Conservation (phyloP, 1,140 invertebrate genomes). For the Danaus plexippus region DNA sequence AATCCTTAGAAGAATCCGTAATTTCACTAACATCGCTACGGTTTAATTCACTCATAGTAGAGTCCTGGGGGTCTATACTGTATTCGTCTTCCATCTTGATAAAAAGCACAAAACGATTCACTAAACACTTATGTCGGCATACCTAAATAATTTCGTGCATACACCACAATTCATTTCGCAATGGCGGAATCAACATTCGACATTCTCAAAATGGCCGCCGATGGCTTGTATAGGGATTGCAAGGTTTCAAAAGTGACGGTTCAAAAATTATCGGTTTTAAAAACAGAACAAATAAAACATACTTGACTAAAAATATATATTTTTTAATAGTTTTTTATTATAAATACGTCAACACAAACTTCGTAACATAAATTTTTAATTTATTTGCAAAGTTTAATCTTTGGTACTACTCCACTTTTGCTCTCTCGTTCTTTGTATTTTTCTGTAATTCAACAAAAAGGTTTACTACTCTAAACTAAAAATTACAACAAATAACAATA, state of each 20-base stretch:
- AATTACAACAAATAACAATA: too few relatives aligned
- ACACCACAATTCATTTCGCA: constrained; percentile 23
- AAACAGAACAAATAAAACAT: too few relatives aligned
- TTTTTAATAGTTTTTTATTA: constrained; percentile 4
- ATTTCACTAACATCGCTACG: constrained; percentile 31
- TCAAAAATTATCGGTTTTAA: too few relatives aligned
- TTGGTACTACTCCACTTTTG: too few relatives aligned
- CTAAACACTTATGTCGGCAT: constrained; percentile 48
- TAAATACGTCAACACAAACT: too few relatives aligned
- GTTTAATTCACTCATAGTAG: constrained; percentile 33
- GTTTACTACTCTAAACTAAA: too few relatives aligned
- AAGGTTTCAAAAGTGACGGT: not conserved
- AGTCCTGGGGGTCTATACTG: constrained; percentile 45
- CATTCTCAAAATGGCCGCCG: constrained; percentile 23
- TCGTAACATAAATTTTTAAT: too few relatives aligned
- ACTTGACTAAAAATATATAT: constrained; percentile 1
- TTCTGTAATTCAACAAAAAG: too few relatives aligned
- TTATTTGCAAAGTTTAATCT: too few relatives aligned
- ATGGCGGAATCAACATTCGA: constrained; percentile 26
- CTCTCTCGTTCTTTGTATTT: too few relatives aligned
- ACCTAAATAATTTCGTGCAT: constrained; percentile 22
- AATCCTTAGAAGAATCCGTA: constrained; percentile 39
- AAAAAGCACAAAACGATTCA: constrained; percentile 26
- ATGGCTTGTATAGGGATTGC: constrained; percentile 18
- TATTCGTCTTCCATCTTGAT: constrained; percentile 57